Conservation (phyloP, 1,140 invertebrate genomes). For the Druon quercuslanigerum region DNA sequence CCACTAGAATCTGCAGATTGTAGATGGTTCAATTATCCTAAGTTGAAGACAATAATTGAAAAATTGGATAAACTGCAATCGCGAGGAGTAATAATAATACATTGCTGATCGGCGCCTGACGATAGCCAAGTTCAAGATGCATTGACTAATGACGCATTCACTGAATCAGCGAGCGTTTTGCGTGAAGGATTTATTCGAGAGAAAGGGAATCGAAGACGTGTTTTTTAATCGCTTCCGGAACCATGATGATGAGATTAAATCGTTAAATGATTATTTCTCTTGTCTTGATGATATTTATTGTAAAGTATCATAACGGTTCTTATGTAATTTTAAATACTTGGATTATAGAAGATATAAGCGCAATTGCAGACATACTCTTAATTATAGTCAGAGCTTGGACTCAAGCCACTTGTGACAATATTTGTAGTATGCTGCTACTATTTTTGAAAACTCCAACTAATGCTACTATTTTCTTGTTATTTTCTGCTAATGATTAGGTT, state of each 20-base stretch:
- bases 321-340: slow-evolving; percentile 2
- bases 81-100: slow-evolving; percentile 1
- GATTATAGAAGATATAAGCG: background rate
- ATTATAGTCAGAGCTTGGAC: too few species aligned
- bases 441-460: too few species aligned
- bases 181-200: slow-evolving; percentile 23
- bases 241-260: slow-evolving; percentile 8
- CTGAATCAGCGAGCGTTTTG: slow-evolving; percentile 8
- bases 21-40: slow-evolving; percentile 18
- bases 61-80: slow-evolving; percentile 19
- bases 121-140: slow-evolving; percentile 30
- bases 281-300: slow-evolving; percentile 8
- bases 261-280: slow-evolving; percentile 27
- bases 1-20: too few species aligned
- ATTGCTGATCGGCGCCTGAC: slow-evolving; percentile 28
- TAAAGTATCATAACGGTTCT: background rate
- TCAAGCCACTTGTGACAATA: too few species aligned
- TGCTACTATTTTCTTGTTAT: too few species aligned
- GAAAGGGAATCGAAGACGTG: slow-evolving; percentile 25
- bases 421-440: too few species aligned
- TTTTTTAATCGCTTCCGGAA: slow-evolving; percentile 29
- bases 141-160: slow-evolving; percentile 30
- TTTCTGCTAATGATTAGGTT: too few species aligned
- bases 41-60: slow-evolving; percentile 18
- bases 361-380: too few species aligned